phyloP scores from a whole-genome alignment of 2,888 invertebrate species.

The Entomobrya proxima region DNA sequence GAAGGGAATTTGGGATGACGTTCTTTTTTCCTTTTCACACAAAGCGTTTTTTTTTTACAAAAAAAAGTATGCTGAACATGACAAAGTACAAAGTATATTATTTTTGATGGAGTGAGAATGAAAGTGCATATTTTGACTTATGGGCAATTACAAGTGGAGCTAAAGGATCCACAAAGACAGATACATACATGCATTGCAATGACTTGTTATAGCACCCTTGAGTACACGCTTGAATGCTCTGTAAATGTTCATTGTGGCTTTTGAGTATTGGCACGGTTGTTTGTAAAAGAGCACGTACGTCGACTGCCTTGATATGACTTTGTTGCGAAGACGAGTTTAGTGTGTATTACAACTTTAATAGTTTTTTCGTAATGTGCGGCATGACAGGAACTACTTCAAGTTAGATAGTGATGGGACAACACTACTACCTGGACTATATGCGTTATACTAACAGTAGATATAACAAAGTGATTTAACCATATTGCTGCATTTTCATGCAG shows the following conservation, averaged over 20 bases:
- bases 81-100: not conserved
- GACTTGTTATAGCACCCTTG: conserved; percentile 46
- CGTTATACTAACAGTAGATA: too few species aligned
- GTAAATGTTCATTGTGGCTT: conserved; percentile 24
- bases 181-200: not conserved
- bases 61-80: not conserved
- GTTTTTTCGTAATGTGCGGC: too few species aligned
- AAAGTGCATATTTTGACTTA: conserved; percentile 57
- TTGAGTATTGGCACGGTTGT: conserved; percentile 12
- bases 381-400: too few species aligned
- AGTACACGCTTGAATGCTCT: conserved; percentile 47
- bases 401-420: too few species aligned
- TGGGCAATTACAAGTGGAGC: conserved; percentile 44
- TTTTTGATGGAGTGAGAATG: conserved; percentile 53
- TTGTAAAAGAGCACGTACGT: conserved; percentile 42
- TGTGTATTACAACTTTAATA: too few species aligned
- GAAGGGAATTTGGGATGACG: not conserved
- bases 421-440: too few species aligned
- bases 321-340: too few species aligned
- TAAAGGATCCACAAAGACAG: not conserved
- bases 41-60: conserved; percentile 12
- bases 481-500: not conserved
- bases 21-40: conserved; percentile 21
- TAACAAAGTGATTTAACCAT: too few species aligned
- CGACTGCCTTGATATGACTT: not conserved